Conservation (phyloP, 2,113 vertebrate species). For the Limnothrissa miodon region DNA sequence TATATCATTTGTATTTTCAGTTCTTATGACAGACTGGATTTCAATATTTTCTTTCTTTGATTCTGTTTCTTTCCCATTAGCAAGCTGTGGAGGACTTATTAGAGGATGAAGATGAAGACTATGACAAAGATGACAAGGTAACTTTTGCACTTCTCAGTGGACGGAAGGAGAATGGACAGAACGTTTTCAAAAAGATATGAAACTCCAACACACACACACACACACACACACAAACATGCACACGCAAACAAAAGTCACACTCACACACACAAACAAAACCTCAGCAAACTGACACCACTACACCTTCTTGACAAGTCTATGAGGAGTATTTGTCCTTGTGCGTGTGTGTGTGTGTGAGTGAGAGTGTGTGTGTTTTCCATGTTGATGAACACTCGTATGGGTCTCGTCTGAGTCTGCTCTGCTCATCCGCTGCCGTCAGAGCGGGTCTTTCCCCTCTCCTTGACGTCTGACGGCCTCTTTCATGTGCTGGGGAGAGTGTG, state of each 20-base stretch:
- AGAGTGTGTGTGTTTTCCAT: not conserved
- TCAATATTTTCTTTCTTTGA: conserved; percentile 4
- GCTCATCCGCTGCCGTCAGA: not conserved
- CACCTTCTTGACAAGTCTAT: not conserved
- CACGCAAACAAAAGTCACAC: no score
- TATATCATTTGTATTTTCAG: no score
- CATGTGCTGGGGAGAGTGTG: not conserved
- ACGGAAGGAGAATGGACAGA: not conserved
- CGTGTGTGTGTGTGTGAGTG: not conserved
- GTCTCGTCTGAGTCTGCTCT: conserved; percentile 1
- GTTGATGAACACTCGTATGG: conserved; percentile 1
- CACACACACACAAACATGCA: no score
- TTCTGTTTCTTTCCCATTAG: conserved; percentile 54
- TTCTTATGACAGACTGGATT: not conserved
- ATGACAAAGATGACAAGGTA: conserved; percentile 99
- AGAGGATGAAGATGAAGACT: conserved; percentile 96
- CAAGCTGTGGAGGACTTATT: conserved; percentile 97
- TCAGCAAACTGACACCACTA: not conserved
- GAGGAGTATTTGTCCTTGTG: conserved; percentile 2
- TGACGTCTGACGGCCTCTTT: conserved; percentile 12
- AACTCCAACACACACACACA: conserved; percentile 61
- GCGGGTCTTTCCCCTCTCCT: not conserved
- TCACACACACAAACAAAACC: not conserved
- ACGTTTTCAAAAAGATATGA: not conserved
- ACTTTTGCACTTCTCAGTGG: conserved; percentile 62